Evolutionary conservation across 1,140 invertebrate species (phyloP), one percentile per base, ranked within the genome.

Genomic region (Aphis gossypii): DNA sequence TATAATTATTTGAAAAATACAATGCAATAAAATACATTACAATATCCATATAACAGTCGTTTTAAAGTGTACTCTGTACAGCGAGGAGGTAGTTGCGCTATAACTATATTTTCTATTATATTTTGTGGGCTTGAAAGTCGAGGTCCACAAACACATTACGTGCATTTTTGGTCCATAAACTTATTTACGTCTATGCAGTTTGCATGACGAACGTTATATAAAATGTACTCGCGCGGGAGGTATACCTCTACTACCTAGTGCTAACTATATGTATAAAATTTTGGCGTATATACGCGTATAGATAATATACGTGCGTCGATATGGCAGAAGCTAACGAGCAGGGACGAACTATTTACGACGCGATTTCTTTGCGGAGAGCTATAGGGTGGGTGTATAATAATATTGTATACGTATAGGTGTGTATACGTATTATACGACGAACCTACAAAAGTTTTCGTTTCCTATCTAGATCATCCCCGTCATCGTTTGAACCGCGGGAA

Each of bases 381-480:
- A 51, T 30, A 18, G 35, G 7, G 35, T 8, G 76, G 8, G 35
- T 38, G 35, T 83, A 38, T 38, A 83, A 38, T 21, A 83, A 21
- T 83, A 83, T 83, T 4, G 30, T 68, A 68, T 21, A 60, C 23
- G 9, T 83, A 82, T 83, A 82, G 18, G 35, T 82, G 38, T 82
- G 35, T 38, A 25, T 60, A 30, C 56, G 56, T 68, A 0, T 9
- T 21, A 23, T 82, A 38, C 76, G 35, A 68, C 35, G 35, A 38
- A 82, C 76, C 35, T 82, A 38, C 76, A 83, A 83, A 84, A 84
- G 83, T 84, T 84, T 84, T 84, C 23, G 83, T 18, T 30, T 76
- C 21, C 60, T 76, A 76, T 76, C 38, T 44, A 41, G 83, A 83
- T 83, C 76, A 23, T 0, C 35, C 76, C 35, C 76, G 35, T 83